Base-by-base conservation (phyloP, 2,797 vertebrate genomes). In the Cyclopterus lumpus region DNA sequence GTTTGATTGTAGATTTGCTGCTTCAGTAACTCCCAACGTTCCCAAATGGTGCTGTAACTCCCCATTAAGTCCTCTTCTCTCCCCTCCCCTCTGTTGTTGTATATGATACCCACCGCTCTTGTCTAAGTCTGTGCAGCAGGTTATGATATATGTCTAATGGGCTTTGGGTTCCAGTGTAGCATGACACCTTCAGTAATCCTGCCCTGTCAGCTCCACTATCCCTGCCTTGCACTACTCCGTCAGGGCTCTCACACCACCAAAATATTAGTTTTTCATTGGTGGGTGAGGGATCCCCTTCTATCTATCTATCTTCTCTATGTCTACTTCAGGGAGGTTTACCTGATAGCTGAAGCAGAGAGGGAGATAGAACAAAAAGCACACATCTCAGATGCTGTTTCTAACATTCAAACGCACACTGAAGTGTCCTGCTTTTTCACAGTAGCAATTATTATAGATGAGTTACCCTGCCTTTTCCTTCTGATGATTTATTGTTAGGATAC, bases 91-190 rank as follows among this genome's bases (percentile, higher is more conserved):
- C 54, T 59, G 38, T 42, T 65, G 48, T 72, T 58, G 62, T 69
- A 49, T 24, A 62, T 53, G 67, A 68, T 75, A 61, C 46, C 60
- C n/a, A 20, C 46, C 22, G 34, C 68, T 70, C 66, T 75, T 62
- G 72, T 76, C 79, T 75, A 53, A 51, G 73, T 74, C 77, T 60
- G 69, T 88, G 84, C 83, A 80, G 81, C 73, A 79, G 83, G 78
- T 88, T 82, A 86, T 90, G 92, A 92, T 90, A 87, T 85, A 91
- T 84, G 86, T 93, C 79, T 93, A 90, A 92, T 88, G 89, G 91
- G 87, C 84, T 88, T 85, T 26, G 44, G 77, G 73, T 86, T 85
- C 86, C 82, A 77, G 83, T 85, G 87, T 80, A 88, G 78, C 85
- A 80, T 83, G 88, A 90, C 89, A 82, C 81, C 64, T 40, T 79